A percentile compares a stretch with the other conserved stretches of the same genome.
Evolutionary conservation across 1,140 invertebrate species (phyloP).

Genomic region (Lepidotrigona ventralis): DNA sequence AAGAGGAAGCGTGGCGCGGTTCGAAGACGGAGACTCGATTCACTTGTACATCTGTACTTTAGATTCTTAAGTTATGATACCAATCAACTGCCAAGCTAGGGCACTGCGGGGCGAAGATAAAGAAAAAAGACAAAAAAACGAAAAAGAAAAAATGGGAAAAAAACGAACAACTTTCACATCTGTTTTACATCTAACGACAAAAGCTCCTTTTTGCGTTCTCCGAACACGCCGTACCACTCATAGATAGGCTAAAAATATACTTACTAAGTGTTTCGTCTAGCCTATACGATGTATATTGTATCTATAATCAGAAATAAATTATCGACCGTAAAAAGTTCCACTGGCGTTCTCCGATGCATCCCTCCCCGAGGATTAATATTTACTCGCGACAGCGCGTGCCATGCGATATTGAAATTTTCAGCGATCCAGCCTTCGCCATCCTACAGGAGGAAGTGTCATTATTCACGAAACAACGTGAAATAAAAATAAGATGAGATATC

Average conservation of each 20-base stretch:
- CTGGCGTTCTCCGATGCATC: background rate
- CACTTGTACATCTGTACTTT: slow-evolving; percentile 16
- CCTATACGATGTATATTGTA: slow-evolving; percentile 75
- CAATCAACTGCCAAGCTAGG: slow-evolving; percentile 32
- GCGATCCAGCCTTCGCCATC: background rate
- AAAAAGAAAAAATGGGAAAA: background rate
- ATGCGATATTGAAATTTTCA: slow-evolving; percentile 34
- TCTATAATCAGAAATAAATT: slow-evolving; percentile 76
- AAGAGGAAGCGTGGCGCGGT: slow-evolving; percentile 8
- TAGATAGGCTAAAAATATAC: slow-evolving; percentile 72
- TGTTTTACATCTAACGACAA: slow-evolving; percentile 54
- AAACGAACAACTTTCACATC: slow-evolving; percentile 44
- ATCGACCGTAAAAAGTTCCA: slow-evolving; percentile 62
- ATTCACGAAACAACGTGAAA: background rate
- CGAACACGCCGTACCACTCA: slow-evolving; percentile 61
- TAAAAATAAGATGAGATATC: background rate
- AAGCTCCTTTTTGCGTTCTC: slow-evolving; percentile 48
- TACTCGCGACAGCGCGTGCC: too few relatives aligned
- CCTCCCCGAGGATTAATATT: background rate
- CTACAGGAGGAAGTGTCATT: background rate
- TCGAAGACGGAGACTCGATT: background rate
- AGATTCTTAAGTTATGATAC: slow-evolving; percentile 40
- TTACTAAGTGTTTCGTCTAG: slow-evolving; percentile 75
- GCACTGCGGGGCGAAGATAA: slow-evolving; percentile 27
- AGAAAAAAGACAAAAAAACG: background rate